phyloP scores from a whole-genome alignment of 2,888 invertebrate species.

The Tipula helvola region DNA sequence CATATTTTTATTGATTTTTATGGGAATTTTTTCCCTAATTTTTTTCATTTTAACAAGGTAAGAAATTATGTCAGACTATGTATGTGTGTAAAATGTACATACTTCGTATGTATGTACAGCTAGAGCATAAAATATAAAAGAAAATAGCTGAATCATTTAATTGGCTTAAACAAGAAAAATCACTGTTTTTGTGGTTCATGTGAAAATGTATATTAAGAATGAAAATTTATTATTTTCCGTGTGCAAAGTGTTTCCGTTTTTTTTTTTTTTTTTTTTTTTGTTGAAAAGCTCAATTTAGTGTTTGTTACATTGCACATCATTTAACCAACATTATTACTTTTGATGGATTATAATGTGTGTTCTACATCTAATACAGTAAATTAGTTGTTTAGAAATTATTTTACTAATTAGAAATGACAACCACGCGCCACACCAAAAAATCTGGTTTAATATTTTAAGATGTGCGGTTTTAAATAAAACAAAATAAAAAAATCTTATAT shows the following conservation, averaged over 20 bases:
- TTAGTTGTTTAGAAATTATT: background rate
- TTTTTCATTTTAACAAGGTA: background rate
- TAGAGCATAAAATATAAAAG: background rate
- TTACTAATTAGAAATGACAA: background rate
- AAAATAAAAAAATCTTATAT: background rate
- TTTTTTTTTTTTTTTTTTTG: background rate
- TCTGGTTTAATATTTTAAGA: background rate
- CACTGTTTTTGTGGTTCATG: background rate
- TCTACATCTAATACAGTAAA: background rate
- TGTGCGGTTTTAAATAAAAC: background rate
- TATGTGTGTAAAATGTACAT: background rate
- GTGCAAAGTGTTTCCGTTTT: background rate
- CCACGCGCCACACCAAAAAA: background rate
- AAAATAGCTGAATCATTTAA: background rate
- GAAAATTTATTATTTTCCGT: background rate
- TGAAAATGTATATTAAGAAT: background rate
- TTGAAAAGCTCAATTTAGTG: background rate
- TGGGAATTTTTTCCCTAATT: background rate
- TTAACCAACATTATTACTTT: background rate
- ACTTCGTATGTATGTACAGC: background rate
- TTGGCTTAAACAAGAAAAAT: conserved; percentile 4
- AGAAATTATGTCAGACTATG: background rate
- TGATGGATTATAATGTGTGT: background rate
- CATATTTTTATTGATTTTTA: background rate
- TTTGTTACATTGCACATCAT: background rate